Evolutionary conservation across 1,140 invertebrate species (phyloP).

Genomic region (Archivesica marissinica): DNA sequence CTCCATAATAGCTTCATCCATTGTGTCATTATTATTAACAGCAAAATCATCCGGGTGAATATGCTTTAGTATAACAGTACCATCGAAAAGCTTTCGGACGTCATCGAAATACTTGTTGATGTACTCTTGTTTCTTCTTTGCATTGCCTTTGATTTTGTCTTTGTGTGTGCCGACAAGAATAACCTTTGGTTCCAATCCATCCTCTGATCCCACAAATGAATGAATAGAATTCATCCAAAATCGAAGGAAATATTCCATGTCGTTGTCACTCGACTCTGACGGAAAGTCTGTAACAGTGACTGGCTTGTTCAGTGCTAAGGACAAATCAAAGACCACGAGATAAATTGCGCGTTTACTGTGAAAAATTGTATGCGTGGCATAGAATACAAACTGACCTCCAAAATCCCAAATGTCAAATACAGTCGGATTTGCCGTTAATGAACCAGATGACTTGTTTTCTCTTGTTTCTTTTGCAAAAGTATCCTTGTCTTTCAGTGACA

Average conservation of each 20-base stretch:
- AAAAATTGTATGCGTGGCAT: slow-evolving; percentile 9
- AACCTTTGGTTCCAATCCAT: background rate
- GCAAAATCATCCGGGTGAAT: background rate
- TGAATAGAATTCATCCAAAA: slow-evolving; percentile 10
- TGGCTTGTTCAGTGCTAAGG: background rate
- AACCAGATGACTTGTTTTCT: too few species aligned
- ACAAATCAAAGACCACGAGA: background rate
- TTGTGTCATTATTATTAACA: background rate
- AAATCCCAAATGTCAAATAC: background rate
- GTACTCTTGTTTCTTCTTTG: background rate
- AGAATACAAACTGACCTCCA: slow-evolving; percentile 12
- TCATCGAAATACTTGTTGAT: background rate
- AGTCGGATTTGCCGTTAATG: background rate
- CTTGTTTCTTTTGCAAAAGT: background rate
- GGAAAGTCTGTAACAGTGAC: background rate
- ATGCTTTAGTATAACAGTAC: background rate
- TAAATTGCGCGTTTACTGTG: background rate
- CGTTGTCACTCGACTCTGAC: background rate
- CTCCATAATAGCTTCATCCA: background rate
- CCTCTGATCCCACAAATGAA: background rate
- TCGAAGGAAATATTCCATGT: background rate
- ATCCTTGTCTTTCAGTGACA: too few species aligned
- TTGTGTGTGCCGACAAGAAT: slow-evolving; percentile 6
- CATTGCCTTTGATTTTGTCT: background rate
- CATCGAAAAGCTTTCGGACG: background rate